Percentiles rank a stretch among this genome's conserved stretches.
Conservation (phyloP, 2,797 vertebrate genomes). For the Sebastes flavidus region DNA sequence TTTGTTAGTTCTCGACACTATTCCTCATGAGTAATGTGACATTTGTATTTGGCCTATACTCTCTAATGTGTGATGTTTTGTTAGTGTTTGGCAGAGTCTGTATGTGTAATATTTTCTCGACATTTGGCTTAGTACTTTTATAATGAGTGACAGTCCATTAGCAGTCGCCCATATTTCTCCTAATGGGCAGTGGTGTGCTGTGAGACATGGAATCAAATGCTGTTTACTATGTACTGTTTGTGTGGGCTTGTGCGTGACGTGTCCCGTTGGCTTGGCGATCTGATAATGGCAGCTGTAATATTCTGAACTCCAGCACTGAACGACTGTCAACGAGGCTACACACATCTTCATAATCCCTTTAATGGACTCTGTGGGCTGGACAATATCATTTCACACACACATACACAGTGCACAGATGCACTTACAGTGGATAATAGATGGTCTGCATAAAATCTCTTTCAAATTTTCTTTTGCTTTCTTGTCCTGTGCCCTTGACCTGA, state of each 20-base stretch:
- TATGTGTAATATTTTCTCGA: slow-evolving; percentile 26
- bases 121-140: slow-evolving; percentile 44
- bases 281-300: slow-evolving; percentile 64
- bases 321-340: slow-evolving; percentile 42
- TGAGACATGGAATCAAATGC: slow-evolving; percentile 52
- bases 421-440: neutral
- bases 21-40: slow-evolving; percentile 25
- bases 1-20: slow-evolving; percentile 22
- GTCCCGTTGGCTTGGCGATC: slow-evolving; percentile 45
- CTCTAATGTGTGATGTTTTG: slow-evolving; percentile 31
- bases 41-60: slow-evolving; percentile 25
- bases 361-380: slow-evolving; percentile 62
- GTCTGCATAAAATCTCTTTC: neutral
- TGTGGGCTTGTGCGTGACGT: slow-evolving; percentile 61
- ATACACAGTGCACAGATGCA: slow-evolving; percentile 7
- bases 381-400: slow-evolving; percentile 16
- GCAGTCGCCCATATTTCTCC: slow-evolving; percentile 34
- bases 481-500: neutral
- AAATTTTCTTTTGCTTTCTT: neutral
- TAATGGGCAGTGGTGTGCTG: slow-evolving; percentile 51
- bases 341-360: slow-evolving; percentile 68
- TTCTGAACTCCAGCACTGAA: slow-evolving; percentile 59
- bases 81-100: slow-evolving; percentile 1
- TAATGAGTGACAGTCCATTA: slow-evolving; percentile 62
- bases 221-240: slow-evolving; percentile 59